Percentiles rank a stretch among this genome's conserved stretches.
phyloP scores from a whole-genome alignment of 2,797 vertebrate species.

The Sylvilagus floridanus region DNA sequence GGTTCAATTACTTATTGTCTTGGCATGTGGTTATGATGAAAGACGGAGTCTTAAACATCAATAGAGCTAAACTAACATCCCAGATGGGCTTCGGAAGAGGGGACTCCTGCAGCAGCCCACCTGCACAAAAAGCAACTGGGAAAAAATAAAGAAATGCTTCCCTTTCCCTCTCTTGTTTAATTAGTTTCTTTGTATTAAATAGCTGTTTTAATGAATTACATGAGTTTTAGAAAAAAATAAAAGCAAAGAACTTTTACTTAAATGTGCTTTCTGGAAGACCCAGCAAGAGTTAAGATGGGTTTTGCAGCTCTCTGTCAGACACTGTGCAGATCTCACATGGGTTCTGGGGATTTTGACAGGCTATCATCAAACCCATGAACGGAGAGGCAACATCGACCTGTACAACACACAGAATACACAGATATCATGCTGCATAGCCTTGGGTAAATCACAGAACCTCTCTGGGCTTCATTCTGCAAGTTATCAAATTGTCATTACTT shows the following conservation, averaged over 20 bases:
- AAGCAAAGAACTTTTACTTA: constrained; percentile 58
- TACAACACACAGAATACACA: not conserved
- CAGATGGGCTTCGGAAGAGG: constrained; percentile 89
- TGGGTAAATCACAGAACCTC: not conserved
- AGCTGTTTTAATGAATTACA: constrained; percentile 73
- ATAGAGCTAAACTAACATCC: constrained; percentile 91
- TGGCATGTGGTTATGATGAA: constrained; percentile 89
- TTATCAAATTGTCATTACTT: not conserved
- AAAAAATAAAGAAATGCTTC: constrained; percentile 71
- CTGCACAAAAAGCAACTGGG: constrained; percentile 88
- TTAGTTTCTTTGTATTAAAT: constrained; percentile 81
- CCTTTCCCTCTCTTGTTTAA: constrained; percentile 74
- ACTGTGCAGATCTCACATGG: not conserved
- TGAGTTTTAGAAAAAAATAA: constrained; percentile 44
- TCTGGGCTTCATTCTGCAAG: constrained; percentile 6
- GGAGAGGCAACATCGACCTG: not conserved
- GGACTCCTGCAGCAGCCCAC: constrained; percentile 87
- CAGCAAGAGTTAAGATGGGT: not conserved
- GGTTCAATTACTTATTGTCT: constrained; percentile 92
- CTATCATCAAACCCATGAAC: not conserved
- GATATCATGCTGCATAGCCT: constrained; percentile 1
- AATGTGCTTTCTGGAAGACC: constrained; percentile 40
- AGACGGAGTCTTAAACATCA: constrained; percentile 89
- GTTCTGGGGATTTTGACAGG: not conserved
- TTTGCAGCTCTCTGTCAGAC: not conserved